Percentiles rank a stretch among this genome's conserved stretches.
Evolutionary conservation across 2,797 vertebrate species (phyloP).

Genomic region (Sebastes ruberrimus): DNA sequence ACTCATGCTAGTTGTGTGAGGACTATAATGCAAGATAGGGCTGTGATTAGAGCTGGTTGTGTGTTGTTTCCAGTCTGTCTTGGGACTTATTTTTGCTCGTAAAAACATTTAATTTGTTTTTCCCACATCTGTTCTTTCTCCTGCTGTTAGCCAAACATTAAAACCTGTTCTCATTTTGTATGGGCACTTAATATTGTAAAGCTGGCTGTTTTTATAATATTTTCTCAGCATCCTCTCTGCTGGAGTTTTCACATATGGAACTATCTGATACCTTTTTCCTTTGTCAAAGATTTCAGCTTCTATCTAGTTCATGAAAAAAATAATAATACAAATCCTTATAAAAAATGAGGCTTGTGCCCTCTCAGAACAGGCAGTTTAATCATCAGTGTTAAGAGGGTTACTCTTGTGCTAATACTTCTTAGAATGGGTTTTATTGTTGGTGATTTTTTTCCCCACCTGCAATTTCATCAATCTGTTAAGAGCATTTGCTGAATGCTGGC

Average conservation of each 20-base stretch:
- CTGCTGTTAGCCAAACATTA: not conserved
- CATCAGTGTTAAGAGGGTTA: conserved; percentile 39
- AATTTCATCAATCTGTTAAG: conserved; percentile 27
- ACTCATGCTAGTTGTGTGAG: not conserved
- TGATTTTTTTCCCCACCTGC: conserved; percentile 9
- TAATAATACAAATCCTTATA: not conserved
- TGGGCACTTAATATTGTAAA: not conserved
- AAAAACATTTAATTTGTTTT: not conserved
- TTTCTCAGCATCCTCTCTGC: not conserved
- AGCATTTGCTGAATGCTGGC: conserved; percentile 9
- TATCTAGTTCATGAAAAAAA: not conserved
- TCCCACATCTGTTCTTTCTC: not conserved
- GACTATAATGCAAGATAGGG: not conserved
- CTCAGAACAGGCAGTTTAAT: conserved; percentile 10
- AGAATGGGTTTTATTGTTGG: conserved; percentile 39
- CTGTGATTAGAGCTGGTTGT: conserved; percentile 4
- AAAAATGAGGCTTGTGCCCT: not conserved
- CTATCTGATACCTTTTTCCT: not conserved
- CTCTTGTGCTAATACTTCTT: conserved; percentile 10
- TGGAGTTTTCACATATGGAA: not conserved
- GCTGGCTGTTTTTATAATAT: not conserved
- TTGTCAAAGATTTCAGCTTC: not conserved
- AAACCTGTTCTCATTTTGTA: not conserved
- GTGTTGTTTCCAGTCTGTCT: not conserved
- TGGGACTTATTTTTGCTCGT: not conserved